A percentile compares a stretch with the other conserved stretches of the same genome.
phyloP scores from a whole-genome alignment of 2,888 invertebrate genomes.

The Oscheius sp. region DNA sequence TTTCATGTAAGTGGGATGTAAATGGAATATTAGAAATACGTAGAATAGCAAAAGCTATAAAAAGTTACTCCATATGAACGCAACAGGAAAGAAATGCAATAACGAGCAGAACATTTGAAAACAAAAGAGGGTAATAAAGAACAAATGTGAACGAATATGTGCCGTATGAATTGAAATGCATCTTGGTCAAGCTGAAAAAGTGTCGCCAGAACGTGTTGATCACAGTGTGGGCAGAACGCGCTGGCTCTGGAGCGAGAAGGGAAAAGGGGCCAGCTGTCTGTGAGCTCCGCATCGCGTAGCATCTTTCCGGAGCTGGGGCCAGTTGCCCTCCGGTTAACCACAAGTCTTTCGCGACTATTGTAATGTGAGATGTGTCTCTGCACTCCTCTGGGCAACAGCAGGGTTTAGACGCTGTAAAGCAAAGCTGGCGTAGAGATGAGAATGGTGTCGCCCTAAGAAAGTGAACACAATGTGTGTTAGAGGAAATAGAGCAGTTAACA shows the following conservation, averaged over 20 bases:
- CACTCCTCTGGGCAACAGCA: conserved; percentile 31
- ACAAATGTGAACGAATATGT: conserved; percentile 30
- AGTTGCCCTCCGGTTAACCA: conserved; percentile 37
- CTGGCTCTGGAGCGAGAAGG: conserved; percentile 21
- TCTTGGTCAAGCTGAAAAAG: conserved; percentile 26
- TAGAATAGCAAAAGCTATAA: background rate
- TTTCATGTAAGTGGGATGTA: background rate
- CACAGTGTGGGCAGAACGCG: conserved; percentile 33
- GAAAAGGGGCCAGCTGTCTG: conserved; percentile 26
- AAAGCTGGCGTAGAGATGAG: conserved; percentile 25
- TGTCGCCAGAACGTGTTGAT: conserved; percentile 34
- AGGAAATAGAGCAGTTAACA: too few relatives aligned
- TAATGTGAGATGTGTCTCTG: conserved; percentile 36
- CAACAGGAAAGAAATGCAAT: background rate
- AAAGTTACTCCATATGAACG: background rate
- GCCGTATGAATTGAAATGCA: conserved; percentile 1
- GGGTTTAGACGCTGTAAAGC: conserved; percentile 33
- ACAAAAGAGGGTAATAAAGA: conserved; percentile 20
- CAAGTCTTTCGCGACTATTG: conserved; percentile 38
- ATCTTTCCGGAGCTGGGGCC: conserved; percentile 32
- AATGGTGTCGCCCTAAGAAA: conserved; percentile 5
- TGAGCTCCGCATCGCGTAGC: conserved; percentile 20
- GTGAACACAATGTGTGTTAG: background rate
- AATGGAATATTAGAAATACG: background rate
- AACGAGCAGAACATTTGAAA: conserved; percentile 17